Base-by-base conservation (phyloP, 2,888 invertebrate genomes). In the Pheosia gnoma region DNA sequence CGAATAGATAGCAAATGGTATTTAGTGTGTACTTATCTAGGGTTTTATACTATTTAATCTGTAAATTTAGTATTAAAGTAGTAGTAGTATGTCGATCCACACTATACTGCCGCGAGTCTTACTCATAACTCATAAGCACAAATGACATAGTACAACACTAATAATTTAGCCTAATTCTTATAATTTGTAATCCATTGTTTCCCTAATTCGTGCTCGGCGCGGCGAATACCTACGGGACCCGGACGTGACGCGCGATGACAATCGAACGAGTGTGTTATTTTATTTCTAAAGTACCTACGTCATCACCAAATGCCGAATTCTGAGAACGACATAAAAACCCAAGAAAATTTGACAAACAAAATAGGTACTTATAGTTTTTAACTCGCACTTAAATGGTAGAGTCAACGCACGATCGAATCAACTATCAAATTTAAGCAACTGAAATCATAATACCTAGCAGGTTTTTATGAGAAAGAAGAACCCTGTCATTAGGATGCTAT, bases 261-360 rank as follows among this genome's bases (percentile, higher is more conserved):
- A 68, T 68, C 62, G 54, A 68, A 66, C 62, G 54, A 56, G 64
- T 43, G 65, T 13, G 41, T 11, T 58, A 59, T 62, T 66, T 62
- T 66, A 71, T 68, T 71, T 60, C 1, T 64, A 62, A 67, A 68
- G 67, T 70, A 66, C 71, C 69, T 66, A 67, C 60, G 58, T 39
- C 55, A 55, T 55, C n/a, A 9, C 13, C 37, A 38, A 54, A 55
- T 3, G 37, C 39, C n/a, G 55, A 4, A 39, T 55, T 55, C 39
- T 38, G 38, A 41, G 55, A 39, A 41, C 5, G 3, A 41, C 39
- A n/a, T 55, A 38, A 55, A 41, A 55, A 55, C 41, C 55, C 38
- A 55, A 54, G 11, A 37, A 54, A 54, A 0, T 13, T 47, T 45
- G 45, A 10, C 9, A 9, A 45, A 45, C 10, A 10, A 45, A 8